These are phyloP conservation scores for Trissolcus basalis DNA, from an alignment of 1,140 invertebrate species.

Conservation along the genomic window DNA sequence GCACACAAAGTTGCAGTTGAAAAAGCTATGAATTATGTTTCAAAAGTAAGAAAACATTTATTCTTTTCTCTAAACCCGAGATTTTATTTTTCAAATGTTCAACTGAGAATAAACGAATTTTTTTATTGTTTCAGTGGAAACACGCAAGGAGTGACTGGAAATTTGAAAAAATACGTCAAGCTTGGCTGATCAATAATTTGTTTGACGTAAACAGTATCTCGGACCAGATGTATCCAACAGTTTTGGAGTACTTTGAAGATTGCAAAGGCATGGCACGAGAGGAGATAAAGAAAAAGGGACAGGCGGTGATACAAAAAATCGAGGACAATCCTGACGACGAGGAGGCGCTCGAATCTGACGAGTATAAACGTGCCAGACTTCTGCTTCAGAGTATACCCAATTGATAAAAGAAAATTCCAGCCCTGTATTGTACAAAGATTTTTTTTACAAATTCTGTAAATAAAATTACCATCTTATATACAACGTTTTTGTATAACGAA, in stretches of 20 bases:
- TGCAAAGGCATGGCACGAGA: constrained; percentile 81
- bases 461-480: no score
- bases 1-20: constrained; percentile 56
- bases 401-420: not conserved
- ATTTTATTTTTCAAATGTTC: not conserved
- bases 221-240: constrained; percentile 78
- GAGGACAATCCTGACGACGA: constrained; percentile 64
- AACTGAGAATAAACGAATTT: not conserved
- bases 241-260: constrained; percentile 83
- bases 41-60: constrained; percentile 57
- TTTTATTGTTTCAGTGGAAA: constrained; percentile 79
- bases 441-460: no score
- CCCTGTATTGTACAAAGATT: constrained; percentile 20
- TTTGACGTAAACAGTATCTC: constrained; percentile 79
- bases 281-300: constrained; percentile 79
- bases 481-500: no score
- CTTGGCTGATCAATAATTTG: constrained; percentile 84
- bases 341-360: constrained; percentile 61
- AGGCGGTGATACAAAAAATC: constrained; percentile 75
- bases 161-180: constrained; percentile 85
- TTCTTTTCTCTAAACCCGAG: constrained; percentile 2
- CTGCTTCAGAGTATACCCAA: constrained; percentile 75
- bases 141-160: constrained; percentile 83
- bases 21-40: constrained; percentile 68
- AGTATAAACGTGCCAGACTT: constrained; percentile 76